phyloP scores from a whole-genome alignment of 2,113 vertebrate genomes.

The Neopipo cinnamomea region DNA sequence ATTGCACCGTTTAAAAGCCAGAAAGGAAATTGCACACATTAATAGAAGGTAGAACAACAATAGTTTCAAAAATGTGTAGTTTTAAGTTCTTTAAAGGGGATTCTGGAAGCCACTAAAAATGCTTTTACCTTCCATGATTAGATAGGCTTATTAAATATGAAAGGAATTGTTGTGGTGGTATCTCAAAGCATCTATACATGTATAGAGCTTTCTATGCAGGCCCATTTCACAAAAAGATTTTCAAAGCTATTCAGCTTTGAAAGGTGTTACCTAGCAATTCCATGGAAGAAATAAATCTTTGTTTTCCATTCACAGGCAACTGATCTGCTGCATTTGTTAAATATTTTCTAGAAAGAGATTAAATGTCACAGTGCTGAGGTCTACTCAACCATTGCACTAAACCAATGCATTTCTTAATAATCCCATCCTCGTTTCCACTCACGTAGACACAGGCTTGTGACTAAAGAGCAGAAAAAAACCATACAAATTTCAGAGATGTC shows the following conservation, averaged over 20 bases:
- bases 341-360: background rate
- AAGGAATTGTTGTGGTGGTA: background rate
- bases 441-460: background rate
- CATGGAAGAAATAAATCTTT: background rate
- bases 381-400: background rate
- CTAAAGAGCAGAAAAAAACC: background rate
- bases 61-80: background rate
- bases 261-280: background rate
- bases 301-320: background rate
- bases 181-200: background rate
- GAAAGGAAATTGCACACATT: background rate
- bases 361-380: background rate
- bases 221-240: background rate
- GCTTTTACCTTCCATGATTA: background rate
- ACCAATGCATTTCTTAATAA: background rate
- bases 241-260: background rate
- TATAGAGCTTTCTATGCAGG: background rate
- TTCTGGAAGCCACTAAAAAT: background rate
- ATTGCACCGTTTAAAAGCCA: background rate
- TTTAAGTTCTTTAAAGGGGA: background rate
- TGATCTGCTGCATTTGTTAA: background rate
- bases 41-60: background rate
- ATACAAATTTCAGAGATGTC: background rate
- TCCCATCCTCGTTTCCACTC: background rate
- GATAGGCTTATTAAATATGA: background rate